A percentile compares a stretch with the other conserved stretches of the same genome.
Conservation (phyloP, 2,797 vertebrate species). For the Otus scops region DNA sequence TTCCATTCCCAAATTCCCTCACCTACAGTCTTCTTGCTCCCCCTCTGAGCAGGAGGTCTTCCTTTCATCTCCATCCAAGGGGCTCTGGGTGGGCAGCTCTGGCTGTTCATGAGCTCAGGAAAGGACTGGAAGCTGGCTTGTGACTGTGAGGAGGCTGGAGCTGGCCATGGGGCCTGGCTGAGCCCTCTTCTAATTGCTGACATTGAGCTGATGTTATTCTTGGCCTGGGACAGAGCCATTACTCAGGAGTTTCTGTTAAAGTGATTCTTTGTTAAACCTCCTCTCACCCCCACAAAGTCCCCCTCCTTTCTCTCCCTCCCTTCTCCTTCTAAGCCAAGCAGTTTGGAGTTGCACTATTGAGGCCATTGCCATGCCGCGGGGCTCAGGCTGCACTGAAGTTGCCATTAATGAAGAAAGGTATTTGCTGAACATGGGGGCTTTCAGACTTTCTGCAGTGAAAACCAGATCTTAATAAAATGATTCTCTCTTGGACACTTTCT, state of each 20-base stretch:
- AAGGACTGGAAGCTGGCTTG: conserved; percentile 51
- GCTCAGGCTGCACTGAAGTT: conserved; percentile 35
- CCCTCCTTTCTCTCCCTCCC: conserved; percentile 50
- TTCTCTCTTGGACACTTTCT: not conserved
- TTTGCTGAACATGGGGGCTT: not conserved
- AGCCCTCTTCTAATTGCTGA: conserved; percentile 82
- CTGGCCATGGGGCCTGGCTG: conserved; percentile 56
- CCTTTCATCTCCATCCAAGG: conserved; percentile 49
- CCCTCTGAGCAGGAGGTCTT: not conserved
- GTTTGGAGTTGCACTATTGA: conserved; percentile 59
- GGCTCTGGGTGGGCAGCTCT: conserved; percentile 34
- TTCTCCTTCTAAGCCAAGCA: conserved; percentile 60
- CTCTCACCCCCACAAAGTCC: conserved; percentile 56
- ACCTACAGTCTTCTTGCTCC: not conserved
- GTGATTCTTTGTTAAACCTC: conserved; percentile 81
- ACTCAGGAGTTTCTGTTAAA: conserved; percentile 85
- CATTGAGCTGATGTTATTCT: conserved; percentile 85
- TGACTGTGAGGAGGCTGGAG: conserved; percentile 46
- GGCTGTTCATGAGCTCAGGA: conserved; percentile 71
- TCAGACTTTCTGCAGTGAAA: not conserved
- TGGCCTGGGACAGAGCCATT: conserved; percentile 77
- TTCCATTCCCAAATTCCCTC: not conserved
- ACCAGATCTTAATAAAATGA: not conserved
- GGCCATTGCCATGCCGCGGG: conserved; percentile 21
- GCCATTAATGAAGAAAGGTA: conserved; percentile 8